Evolutionary conservation across 1,140 invertebrate genomes (phyloP), one percentile per base, ranked within the genome.

Genomic region (Drosophila leontia): DNA sequence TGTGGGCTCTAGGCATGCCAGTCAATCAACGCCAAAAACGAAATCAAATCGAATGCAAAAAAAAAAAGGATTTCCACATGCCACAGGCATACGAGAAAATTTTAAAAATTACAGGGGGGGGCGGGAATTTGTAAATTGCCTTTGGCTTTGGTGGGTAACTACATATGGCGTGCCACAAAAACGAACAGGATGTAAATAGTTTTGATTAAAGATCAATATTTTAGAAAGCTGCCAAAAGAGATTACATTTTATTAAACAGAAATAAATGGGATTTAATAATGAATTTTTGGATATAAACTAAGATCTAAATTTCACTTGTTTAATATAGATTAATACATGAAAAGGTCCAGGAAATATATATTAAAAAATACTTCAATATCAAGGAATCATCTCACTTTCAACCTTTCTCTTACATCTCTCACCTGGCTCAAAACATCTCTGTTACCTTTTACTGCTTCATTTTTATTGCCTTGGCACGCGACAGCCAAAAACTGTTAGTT

Each of bases 11-110:
- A 37, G 57, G 74, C 81, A 76, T 67, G 57, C 62, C 62, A 84
- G 60, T 81, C 79, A 86, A 87, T 86, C 83, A 76, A 64, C 55
- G 72, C 78, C 83, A 87, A 82, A 83, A 82, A 75, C 53, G 62
- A 85, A 87, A 87, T 79, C 75, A 72, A 86, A 85, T 82, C 44
- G 57, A 81, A 80, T 80, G 64, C 65, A 75, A 82, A 65, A 55
- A 17, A 17, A n/a, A 37, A 26, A 67, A 59, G 48, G 41, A 77
- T 77, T 83, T 69, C 84, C 74, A 88, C 78, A 80, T 80, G 53
- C 77, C 80, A 65, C 50, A 78, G 11, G 35, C 53, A 56, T 8
- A 39, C 37, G 60, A 69, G 71, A 64, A 88, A 72, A 68, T 63
- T 74, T 80, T 67, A 78, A 82, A 82, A 81, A 59, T 35, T 44